These are phyloP conservation scores for Tiphia femorata DNA, from an alignment of 2,888 invertebrate genomes.

Conservation along the genomic window DNA sequence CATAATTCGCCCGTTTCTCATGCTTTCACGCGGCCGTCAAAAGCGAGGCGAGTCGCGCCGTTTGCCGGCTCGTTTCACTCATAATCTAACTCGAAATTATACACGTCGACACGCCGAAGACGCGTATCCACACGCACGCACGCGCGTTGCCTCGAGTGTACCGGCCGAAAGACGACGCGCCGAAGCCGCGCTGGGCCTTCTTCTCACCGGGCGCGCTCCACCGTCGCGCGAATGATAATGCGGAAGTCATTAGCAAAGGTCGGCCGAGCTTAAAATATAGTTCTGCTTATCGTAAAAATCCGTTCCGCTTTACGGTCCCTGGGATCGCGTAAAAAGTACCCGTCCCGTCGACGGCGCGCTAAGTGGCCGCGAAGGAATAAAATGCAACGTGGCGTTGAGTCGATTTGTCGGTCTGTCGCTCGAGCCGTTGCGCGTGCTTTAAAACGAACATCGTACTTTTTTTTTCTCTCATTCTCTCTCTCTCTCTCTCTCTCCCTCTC, in stretches of 20 bases:
- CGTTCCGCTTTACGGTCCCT: too few relatives aligned
- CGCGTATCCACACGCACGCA: too few relatives aligned
- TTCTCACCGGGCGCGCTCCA: not conserved
- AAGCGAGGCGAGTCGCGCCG: constrained; percentile 24
- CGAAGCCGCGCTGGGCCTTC: not conserved
- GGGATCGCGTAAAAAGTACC: too few relatives aligned
- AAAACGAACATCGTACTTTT: too few relatives aligned
- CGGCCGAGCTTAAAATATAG: not conserved
- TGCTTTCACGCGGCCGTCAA: constrained; percentile 52
- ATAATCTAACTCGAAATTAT: constrained; percentile 29
- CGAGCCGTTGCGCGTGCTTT: too few relatives aligned
- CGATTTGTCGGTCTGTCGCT: too few relatives aligned
- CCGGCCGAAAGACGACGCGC: not conserved
- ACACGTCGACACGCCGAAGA: constrained; percentile 5
- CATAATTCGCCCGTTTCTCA: constrained; percentile 57
- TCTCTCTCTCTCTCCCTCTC: too few relatives aligned
- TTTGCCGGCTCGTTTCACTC: constrained; percentile 26
- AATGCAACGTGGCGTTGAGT: too few relatives aligned
- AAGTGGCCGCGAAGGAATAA: too few relatives aligned
- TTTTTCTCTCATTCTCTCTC: too few relatives aligned
- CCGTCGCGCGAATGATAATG: not conserved
- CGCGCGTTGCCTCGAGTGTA: not conserved
- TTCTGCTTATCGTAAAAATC: constrained; percentile 1
- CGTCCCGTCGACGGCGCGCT: too few relatives aligned
- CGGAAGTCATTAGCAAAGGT: not conserved